A percentile compares a stretch with the other conserved stretches of the same genome.
Evolutionary conservation across 2,888 invertebrate species (phyloP).

Genomic region (Aquatica leii): DNA sequence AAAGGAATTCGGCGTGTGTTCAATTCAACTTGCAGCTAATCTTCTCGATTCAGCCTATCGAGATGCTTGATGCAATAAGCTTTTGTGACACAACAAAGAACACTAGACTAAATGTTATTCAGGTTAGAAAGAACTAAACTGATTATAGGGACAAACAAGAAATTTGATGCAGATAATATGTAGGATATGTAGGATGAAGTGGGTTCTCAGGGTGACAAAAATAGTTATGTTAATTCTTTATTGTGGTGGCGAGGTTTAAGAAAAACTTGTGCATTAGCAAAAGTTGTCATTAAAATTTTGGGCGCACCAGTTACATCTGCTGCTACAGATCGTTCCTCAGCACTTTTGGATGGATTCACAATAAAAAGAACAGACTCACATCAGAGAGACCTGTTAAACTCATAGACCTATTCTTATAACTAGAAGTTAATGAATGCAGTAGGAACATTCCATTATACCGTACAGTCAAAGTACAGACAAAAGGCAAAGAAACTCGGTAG

Average conservation of each 20-base stretch:
- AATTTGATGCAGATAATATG: neutral
- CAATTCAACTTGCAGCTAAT: conserved; percentile 1
- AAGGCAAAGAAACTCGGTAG: neutral
- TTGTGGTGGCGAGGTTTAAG: conserved; percentile 3
- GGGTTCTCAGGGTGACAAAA: neutral
- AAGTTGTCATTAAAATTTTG: no score
- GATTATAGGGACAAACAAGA: conserved; percentile 1
- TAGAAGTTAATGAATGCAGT: no score
- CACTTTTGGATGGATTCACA: no score
- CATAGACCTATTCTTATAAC: no score
- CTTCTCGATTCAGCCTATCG: neutral
- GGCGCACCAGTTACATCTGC: no score
- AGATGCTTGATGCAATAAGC: no score
- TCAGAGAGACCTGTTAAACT: no score
- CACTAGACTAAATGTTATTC: no score
- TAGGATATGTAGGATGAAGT: conserved; percentile 2
- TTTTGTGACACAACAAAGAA: no score
- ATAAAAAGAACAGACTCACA: no score
- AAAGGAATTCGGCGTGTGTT: neutral
- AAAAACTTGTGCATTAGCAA: neutral
- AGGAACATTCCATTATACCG: neutral
- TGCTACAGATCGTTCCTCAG: no score
- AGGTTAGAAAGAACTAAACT: neutral
- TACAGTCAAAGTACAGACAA: neutral
- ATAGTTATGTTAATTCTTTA: neutral